A percentile compares a stretch with the other conserved stretches of the same genome.
These are phyloP conservation scores for Gracilinanus agilis DNA, from an alignment of 2,113 vertebrate species.

Conservation along the genomic window DNA sequence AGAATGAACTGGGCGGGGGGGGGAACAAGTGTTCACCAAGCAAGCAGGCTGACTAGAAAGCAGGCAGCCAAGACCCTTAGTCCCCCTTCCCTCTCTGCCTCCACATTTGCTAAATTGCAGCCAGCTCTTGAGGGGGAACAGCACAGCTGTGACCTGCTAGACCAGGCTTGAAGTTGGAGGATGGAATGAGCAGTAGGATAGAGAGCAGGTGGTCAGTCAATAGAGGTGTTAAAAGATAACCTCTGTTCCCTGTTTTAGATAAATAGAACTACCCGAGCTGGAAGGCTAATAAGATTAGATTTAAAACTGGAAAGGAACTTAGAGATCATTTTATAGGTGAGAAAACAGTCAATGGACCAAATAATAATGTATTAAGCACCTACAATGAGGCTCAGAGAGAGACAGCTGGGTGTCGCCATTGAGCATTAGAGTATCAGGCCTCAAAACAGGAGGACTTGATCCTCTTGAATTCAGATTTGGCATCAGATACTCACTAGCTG, in stretches of 20 bases:
- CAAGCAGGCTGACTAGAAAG: neutral
- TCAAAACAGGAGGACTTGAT: neutral
- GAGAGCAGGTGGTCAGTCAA: neutral
- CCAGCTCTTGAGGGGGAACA: neutral
- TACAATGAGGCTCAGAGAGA: neutral
- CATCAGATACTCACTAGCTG: neutral
- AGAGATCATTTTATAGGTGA: neutral
- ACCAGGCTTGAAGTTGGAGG: conserved; percentile 10
- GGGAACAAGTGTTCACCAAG: conserved; percentile 5
- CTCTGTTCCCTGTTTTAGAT: neutral
- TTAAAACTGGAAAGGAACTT: neutral
- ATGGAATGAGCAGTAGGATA: neutral
- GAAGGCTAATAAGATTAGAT: neutral
- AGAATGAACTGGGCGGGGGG: neutral
- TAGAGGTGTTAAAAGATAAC: neutral
- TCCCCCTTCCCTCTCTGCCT: neutral
- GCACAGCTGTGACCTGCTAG: neutral
- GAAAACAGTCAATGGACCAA: neutral
- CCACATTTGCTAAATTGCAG: neutral
- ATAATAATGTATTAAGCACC: neutral
- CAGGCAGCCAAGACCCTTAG: neutral
- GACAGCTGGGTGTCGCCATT: neutral
- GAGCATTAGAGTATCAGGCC: no score
- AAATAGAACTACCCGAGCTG: neutral
- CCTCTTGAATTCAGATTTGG: neutral